A percentile compares a stretch with the other conserved stretches of the same genome.
Evolutionary conservation across 2,113 vertebrate genomes (phyloP).

Genomic region (Oryzias melastigma): DNA sequence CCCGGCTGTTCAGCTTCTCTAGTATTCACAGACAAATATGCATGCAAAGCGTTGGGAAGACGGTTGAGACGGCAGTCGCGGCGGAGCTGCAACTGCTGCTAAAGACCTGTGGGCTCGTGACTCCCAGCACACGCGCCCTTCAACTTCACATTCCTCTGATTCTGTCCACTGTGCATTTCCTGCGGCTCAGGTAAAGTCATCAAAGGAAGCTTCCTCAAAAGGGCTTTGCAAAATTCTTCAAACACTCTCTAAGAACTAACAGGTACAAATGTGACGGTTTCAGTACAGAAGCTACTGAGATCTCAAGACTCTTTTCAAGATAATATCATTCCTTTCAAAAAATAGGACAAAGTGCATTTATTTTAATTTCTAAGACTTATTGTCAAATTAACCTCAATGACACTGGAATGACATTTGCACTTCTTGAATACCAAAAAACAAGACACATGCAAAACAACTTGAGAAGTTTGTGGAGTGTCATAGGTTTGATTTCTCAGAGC

Average conservation of each 20-base stretch:
- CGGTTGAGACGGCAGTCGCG: constrained; percentile 13
- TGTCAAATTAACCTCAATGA: no score
- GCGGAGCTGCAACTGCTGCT: constrained; percentile 19
- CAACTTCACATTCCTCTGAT: background rate
- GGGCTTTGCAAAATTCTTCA: background rate
- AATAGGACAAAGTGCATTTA: constrained; percentile 31
- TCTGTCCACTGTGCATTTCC: no score
- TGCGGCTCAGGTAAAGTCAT: background rate
- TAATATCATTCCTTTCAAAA: constrained; percentile 14
- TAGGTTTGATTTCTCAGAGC: no score
- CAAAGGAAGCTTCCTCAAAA: constrained; percentile 5
- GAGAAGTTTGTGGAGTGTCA: no score
- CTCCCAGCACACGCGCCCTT: constrained; percentile 12
- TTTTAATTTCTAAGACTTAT: constrained; percentile 25
- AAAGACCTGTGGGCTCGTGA: background rate
- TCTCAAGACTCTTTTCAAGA: background rate
- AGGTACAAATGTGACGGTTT: background rate
- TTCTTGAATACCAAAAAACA: no score
- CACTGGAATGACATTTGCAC: no score
- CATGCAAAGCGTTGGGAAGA: constrained; percentile 28
- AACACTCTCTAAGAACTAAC: constrained; percentile 11
- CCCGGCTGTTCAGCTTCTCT: constrained; percentile 30
- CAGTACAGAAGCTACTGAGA: constrained; percentile 1
- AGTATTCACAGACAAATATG: constrained; percentile 44
- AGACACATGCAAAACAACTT: no score